phyloP scores from a whole-genome alignment of 2,888 invertebrate species.

The Hoplodrina ambigua region DNA sequence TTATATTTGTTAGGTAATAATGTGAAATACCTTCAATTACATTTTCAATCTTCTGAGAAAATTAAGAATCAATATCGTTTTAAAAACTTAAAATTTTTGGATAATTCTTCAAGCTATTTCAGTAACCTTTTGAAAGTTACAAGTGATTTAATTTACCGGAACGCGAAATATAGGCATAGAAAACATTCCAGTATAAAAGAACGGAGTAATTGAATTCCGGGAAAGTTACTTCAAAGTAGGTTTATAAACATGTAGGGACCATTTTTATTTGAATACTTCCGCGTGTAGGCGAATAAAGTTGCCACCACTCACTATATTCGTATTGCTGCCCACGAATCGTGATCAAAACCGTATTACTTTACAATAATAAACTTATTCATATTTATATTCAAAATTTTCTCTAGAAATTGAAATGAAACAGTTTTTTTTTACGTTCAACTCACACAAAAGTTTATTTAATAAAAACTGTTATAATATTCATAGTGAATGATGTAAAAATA shows the following conservation, averaged over 20 bases:
- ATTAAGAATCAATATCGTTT: not conserved
- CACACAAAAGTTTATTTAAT: not conserved
- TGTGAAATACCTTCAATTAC: not conserved
- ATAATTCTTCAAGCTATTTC: slow-evolving; percentile 13
- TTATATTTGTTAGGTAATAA: no score
- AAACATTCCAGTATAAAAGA: slow-evolving; percentile 36
- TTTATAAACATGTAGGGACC: slow-evolving; percentile 33
- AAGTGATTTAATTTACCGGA: slow-evolving; percentile 40
- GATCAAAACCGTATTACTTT: slow-evolving; percentile 10
- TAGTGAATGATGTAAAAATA: slow-evolving; percentile 4
- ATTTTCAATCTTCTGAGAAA: not conserved
- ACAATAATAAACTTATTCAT: slow-evolving; percentile 12
- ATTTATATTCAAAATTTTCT: not conserved
- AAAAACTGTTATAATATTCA: slow-evolving; percentile 2
- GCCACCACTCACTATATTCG: slow-evolving; percentile 44
- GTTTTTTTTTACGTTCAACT: slow-evolving; percentile 8
- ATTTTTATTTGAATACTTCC: slow-evolving; percentile 49
- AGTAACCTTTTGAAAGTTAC: slow-evolving; percentile 36
- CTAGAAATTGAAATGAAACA: not conserved
- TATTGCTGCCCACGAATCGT: slow-evolving; percentile 2
- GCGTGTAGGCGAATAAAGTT: slow-evolving; percentile 30
- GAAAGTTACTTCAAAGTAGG: slow-evolving; percentile 35
- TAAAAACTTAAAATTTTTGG: slow-evolving; percentile 10
- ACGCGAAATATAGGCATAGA: slow-evolving; percentile 40
- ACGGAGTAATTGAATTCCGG: slow-evolving; percentile 33